Conservation (phyloP, 2,797 vertebrate species). For the Paedocypris micromegethes region DNA sequence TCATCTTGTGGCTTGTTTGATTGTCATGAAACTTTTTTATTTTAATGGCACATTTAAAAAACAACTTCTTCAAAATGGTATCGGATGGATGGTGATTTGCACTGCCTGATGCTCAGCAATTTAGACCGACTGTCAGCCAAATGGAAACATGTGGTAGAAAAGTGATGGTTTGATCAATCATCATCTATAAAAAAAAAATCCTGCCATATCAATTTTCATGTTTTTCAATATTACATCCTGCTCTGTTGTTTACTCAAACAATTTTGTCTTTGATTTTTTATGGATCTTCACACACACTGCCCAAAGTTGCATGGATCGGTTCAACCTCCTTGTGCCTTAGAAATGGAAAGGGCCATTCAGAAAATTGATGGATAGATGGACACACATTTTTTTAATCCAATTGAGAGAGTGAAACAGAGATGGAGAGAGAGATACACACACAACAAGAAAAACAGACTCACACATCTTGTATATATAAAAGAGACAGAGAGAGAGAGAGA, state of each 20-base stretch:
- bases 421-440: too few species aligned
- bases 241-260: not conserved
- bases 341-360: too few species aligned
- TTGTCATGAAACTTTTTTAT: too few species aligned
- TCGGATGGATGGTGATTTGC: not conserved
- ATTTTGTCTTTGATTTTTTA: too few species aligned
- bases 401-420: too few species aligned
- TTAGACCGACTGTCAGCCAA: conserved; percentile 36
- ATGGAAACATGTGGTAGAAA: conserved; percentile 7
- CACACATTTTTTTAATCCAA: too few species aligned
- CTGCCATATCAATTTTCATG: not conserved
- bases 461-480: too few species aligned
- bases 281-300: not conserved
- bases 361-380: too few species aligned
- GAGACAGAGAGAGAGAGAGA: too few species aligned
- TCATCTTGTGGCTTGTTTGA: too few species aligned
- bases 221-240: not conserved
- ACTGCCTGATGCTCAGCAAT: not conserved
- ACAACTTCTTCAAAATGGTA: not conserved
- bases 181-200: conserved; percentile 2
- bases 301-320: not conserved
- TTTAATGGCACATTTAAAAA: not conserved
- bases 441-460: too few species aligned
- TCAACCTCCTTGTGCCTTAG: too few species aligned
- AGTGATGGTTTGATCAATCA: conserved; percentile 4